phyloP scores from a whole-genome alignment of 2,888 invertebrate species.

The Macrosiphum euphorbiae region DNA sequence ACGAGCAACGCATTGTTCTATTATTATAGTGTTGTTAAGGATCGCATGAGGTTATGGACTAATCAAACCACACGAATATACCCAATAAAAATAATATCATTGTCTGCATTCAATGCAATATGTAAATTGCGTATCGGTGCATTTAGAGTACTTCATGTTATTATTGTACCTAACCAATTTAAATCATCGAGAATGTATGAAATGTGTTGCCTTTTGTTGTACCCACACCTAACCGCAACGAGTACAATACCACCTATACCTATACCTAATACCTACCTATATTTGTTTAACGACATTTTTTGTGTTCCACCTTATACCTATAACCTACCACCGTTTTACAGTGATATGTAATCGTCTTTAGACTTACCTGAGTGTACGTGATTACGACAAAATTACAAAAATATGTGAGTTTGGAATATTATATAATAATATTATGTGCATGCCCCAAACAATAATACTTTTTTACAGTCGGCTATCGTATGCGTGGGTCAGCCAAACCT shows the following conservation, averaged over 20 bases:
- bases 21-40: neutral
- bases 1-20: neutral
- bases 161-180: neutral
- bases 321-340: neutral
- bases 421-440: neutral
- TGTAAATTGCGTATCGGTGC: neutral
- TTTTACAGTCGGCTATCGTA: neutral
- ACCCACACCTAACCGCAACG: neutral
- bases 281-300: neutral
- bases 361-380: neutral
- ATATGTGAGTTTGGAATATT: neutral
- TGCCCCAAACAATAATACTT: neutral
- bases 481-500: neutral
- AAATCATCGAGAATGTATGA: neutral
- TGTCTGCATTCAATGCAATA: neutral
- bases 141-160: neutral
- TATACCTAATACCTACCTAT: neutral
- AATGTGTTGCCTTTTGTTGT: neutral
- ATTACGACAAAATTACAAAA: neutral
- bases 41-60: constrained; percentile 9
- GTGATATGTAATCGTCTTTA: neutral
- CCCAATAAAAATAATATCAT: neutral
- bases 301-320: neutral
- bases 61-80: neutral
- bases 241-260: neutral